phyloP scores from a whole-genome alignment of 2,797 vertebrate genomes.

The Lemur catta region DNA sequence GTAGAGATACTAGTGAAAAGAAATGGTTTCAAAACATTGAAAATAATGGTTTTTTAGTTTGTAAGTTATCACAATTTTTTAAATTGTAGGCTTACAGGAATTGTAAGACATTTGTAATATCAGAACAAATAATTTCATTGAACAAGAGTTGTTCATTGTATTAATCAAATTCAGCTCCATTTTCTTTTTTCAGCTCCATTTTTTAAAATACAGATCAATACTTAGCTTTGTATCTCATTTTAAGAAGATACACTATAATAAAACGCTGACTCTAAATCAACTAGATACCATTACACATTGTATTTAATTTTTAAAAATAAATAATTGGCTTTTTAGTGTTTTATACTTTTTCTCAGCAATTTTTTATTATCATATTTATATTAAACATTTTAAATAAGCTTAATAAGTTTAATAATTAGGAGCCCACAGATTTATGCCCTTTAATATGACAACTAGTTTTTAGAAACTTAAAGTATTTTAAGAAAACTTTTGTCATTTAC shows the following conservation, averaged over 20 bases:
- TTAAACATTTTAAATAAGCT: not conserved
- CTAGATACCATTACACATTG: not conserved
- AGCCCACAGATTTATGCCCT: not conserved
- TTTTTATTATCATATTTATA: not conserved
- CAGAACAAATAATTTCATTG: not conserved
- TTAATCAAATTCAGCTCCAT: not conserved
- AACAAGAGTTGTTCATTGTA: not conserved
- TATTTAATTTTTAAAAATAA: not conserved
- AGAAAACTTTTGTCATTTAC: not conserved
- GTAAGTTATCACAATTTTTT: not conserved
- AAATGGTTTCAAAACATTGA: not conserved
- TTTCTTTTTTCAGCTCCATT: not conserved
- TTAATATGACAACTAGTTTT: constrained; percentile 20
- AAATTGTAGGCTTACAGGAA: not conserved
- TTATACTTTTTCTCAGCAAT: not conserved
- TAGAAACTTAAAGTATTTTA: not conserved
- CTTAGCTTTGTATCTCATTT: not conserved
- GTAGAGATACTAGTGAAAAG: not conserved
- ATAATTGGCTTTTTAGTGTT: not conserved
- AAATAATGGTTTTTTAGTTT: constrained; percentile 11
- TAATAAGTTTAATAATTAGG: not conserved
- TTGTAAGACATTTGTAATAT: constrained; percentile 13
- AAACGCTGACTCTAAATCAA: constrained; percentile 24
- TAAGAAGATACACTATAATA: constrained; percentile 9
- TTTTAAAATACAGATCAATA: not conserved